phyloP scores from a whole-genome alignment of 2,797 vertebrate genomes.

The Phataginus tetradactyla region DNA sequence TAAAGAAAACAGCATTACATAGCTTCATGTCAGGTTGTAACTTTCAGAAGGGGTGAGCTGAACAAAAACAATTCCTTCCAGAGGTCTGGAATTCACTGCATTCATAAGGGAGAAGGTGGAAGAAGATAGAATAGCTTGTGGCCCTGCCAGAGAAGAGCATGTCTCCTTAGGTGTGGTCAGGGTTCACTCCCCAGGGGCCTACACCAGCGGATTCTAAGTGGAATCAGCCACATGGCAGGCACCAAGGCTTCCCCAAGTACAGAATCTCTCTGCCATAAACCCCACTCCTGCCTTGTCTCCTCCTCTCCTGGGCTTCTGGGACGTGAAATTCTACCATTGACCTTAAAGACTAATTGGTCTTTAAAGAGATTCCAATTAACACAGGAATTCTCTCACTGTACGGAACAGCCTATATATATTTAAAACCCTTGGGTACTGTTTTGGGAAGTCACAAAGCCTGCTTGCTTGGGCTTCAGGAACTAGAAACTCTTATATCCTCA shows the following conservation, averaged over 20 bases:
- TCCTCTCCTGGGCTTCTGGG: neutral
- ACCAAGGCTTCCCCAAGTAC: neutral
- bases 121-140: neutral
- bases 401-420: neutral
- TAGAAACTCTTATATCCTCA: neutral
- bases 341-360: neutral
- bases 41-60: neutral
- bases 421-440: neutral
- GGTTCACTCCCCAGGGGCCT: neutral
- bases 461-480: neutral
- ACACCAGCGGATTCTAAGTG: neutral
- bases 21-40: neutral
- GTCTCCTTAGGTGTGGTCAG: neutral
- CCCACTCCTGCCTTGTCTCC: fast-evolving
- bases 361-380: constrained; percentile 20
- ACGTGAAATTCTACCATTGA: neutral
- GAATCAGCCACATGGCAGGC: neutral
- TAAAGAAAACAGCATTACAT: neutral
- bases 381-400: neutral
- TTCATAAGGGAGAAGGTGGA: neutral
- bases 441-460: neutral
- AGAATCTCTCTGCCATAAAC: neutral
- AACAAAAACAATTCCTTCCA: neutral
- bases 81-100: neutral
- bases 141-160: fast-evolving